These are phyloP conservation scores for Cyaniris semiargus DNA, from an alignment of 2,888 invertebrate species.

Conservation along the genomic window DNA sequence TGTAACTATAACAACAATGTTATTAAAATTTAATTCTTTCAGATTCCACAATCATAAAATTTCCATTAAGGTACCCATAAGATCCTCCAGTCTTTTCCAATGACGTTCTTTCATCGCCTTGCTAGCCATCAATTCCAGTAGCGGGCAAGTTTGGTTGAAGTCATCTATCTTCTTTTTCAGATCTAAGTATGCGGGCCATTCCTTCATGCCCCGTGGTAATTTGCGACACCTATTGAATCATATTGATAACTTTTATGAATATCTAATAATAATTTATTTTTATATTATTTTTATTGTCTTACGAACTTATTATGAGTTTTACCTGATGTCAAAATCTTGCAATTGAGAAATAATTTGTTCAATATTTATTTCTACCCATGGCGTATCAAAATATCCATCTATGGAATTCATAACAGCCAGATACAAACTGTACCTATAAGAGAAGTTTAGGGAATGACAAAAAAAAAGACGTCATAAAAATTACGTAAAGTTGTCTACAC, in stretches of 20 bases:
- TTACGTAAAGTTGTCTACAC: too few relatives aligned
- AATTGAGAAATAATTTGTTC: constrained; percentile 89
- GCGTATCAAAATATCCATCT: constrained; percentile 91
- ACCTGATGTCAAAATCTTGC: constrained; percentile 90
- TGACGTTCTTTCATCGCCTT: constrained; percentile 91
- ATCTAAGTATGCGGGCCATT: constrained; percentile 93
- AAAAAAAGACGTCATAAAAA: background rate
- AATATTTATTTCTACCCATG: constrained; percentile 92
- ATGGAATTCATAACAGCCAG: constrained; percentile 91
- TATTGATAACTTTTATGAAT: background rate
- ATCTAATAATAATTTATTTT: background rate
- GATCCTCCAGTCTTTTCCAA: constrained; percentile 82
- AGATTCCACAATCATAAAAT: background rate
- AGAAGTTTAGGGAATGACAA: background rate
- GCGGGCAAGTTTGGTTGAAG: constrained; percentile 92
- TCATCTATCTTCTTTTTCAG: constrained; percentile 94
- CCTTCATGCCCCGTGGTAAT: constrained; percentile 90
- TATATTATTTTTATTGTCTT: background rate
- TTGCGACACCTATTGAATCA: constrained; percentile 84
- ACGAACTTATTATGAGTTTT: background rate
- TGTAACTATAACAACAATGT: background rate
- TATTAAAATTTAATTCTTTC: background rate
- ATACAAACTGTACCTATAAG: constrained; percentile 80
- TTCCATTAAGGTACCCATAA: constrained; percentile 60
- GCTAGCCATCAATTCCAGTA: constrained; percentile 93